Conservation (phyloP, 2,888 invertebrate species). For the Chrysolina oricalcia region DNA sequence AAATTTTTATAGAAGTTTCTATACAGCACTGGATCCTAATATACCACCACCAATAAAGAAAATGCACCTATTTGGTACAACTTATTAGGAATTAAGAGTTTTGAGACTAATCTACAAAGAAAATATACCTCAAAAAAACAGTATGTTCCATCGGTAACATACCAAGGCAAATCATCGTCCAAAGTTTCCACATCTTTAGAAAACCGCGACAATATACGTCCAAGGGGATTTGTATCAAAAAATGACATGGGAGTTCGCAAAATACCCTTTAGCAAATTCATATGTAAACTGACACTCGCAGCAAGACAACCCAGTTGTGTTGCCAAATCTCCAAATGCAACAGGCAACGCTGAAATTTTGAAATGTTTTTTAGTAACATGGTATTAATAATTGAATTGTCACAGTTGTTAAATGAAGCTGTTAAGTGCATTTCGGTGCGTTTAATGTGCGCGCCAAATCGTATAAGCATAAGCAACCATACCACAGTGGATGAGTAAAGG, state of each 20-base stretch:
- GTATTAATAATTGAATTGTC: not conserved
- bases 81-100: no score
- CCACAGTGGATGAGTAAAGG: not conserved
- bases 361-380: not conserved
- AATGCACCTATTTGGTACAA: no score
- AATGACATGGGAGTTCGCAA: constrained; percentile 82
- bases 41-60: no score
- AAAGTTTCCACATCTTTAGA: constrained; percentile 82
- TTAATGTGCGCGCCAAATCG: constrained; percentile 29
- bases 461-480: not conserved
- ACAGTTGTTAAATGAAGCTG: constrained; percentile 10
- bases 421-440: not conserved
- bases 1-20: no score
- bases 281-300: constrained; percentile 79
- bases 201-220: constrained; percentile 84
- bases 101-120: no score
- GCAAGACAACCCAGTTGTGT: constrained; percentile 76
- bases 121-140: constrained; percentile 70
- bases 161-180: constrained; percentile 80
- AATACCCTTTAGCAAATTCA: constrained; percentile 76
- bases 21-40: no score
- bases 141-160: constrained; percentile 80
- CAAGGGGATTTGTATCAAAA: constrained; percentile 86
- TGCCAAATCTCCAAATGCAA: constrained; percentile 70
- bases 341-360: constrained; percentile 71